phyloP scores from a whole-genome alignment of 92 coral and sea anemone species.

The Metridium senile region DNA sequence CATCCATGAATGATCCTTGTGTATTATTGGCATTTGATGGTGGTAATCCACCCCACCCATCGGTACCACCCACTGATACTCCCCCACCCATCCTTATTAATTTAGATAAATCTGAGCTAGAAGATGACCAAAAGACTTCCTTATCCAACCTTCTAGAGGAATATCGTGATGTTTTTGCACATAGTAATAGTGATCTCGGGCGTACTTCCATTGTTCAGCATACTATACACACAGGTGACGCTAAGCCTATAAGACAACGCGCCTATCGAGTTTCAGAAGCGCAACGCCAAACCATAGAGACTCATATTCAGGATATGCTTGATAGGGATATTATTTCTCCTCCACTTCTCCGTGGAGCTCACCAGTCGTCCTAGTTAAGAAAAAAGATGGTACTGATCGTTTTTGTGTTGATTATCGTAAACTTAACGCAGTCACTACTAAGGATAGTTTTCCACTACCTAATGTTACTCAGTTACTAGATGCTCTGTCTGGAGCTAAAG shows the following conservation, averaged over 20 bases:
- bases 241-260: constrained; percentile 44
- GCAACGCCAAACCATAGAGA: constrained; percentile 35
- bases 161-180: constrained; percentile 47
- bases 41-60: neutral
- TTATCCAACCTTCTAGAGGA: constrained; percentile 14
- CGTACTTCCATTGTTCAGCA: constrained; percentile 48
- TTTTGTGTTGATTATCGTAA: constrained; percentile 10
- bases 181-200: constrained; percentile 29
- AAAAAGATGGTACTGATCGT: constrained; percentile 38
- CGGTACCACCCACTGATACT: neutral
- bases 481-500: neutral
- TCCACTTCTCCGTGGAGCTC: constrained; percentile 63
- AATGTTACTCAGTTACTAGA: neutral
- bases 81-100: neutral
- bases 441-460: constrained; percentile 14
- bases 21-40: constrained; percentile 1
- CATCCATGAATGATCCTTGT: constrained; percentile 2
- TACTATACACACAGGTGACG: constrained; percentile 37
- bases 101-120: constrained; percentile 2
- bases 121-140: constrained; percentile 13
- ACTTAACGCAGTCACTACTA: constrained; percentile 2
- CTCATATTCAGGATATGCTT: constrained; percentile 50
- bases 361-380: constrained; percentile 61
- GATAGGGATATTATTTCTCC: constrained; percentile 58
- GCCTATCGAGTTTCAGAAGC: constrained; percentile 47